phyloP scores from a whole-genome alignment of 2,888 invertebrate genomes.

The Thera obeliscata region DNA sequence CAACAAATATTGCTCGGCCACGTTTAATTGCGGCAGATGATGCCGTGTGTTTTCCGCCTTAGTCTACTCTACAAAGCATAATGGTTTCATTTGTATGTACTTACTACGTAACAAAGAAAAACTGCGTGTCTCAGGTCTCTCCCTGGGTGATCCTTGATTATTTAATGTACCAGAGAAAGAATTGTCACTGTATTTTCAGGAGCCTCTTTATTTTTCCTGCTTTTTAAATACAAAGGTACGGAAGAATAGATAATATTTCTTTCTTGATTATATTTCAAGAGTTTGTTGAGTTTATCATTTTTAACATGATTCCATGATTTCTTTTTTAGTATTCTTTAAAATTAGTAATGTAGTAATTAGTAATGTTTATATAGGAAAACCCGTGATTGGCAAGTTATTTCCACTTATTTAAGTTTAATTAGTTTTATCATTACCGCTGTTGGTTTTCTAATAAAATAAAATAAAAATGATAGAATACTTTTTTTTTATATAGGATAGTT shows the following conservation, averaged over 20 bases:
- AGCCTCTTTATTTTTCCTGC: constrained; percentile 13
- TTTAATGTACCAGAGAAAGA: constrained; percentile 33
- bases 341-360: too few relatives aligned
- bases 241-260: constrained; percentile 7
- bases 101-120: constrained; percentile 30
- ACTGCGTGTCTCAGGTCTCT: constrained; percentile 22
- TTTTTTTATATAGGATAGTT: too few relatives aligned
- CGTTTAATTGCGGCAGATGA: too few relatives aligned
- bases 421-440: too few relatives aligned
- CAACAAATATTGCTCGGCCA: too few relatives aligned
- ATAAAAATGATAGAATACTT: too few relatives aligned
- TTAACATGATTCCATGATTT: background rate
- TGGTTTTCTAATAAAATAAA: too few relatives aligned
- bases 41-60: background rate
- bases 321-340: too few relatives aligned
- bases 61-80: background rate
- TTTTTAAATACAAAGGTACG: constrained; percentile 19
- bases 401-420: too few relatives aligned
- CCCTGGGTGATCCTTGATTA: constrained; percentile 33
- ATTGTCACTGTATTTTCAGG: constrained; percentile 22
- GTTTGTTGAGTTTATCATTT: background rate
- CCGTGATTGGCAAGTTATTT: too few relatives aligned
- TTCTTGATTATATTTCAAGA: background rate
- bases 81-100: constrained; percentile 26
- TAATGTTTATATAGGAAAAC: too few relatives aligned